Percentiles rank a stretch among this genome's conserved stretches.
Conservation (phyloP, 2,888 invertebrate genomes). For the Apomyelois bistriatella region DNA sequence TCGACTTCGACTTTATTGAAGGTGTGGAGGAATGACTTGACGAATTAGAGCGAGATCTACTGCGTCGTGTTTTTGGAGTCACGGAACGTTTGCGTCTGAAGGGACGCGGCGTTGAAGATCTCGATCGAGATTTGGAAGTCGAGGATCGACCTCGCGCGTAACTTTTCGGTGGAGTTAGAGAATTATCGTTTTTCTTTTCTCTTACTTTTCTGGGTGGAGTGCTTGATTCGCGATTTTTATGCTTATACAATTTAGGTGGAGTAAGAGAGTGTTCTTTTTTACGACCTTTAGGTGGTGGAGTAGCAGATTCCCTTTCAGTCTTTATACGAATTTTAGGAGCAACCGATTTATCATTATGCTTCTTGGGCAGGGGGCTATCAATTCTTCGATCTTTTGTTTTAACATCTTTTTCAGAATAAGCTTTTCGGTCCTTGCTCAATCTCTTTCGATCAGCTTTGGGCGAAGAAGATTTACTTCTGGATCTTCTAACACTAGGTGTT, state of each 20-base stretch:
- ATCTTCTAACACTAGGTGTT: constrained; percentile 33
- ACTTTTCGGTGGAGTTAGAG: constrained; percentile 64
- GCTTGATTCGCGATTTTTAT: constrained; percentile 37
- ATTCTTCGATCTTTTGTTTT: constrained; percentile 36
- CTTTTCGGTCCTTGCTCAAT: constrained; percentile 29
- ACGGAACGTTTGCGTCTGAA: constrained; percentile 36
- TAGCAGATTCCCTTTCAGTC: constrained; percentile 41
- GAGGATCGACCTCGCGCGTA: constrained; percentile 55
- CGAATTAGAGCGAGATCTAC: constrained; percentile 31
- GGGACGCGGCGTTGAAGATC: constrained; percentile 37
- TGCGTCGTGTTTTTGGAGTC: constrained; percentile 33
- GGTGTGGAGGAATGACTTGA: constrained; percentile 44
- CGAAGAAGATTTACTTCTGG: constrained; percentile 38
- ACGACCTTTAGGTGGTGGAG: constrained; percentile 42
- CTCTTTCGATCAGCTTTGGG: constrained; percentile 29
- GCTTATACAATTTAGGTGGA: constrained; percentile 44
- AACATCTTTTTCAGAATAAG: constrained; percentile 40
- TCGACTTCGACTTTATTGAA: constrained; percentile 37
- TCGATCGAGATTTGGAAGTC: constrained; percentile 51
- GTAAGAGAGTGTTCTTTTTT: constrained; percentile 37
- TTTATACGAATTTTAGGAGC: constrained; percentile 36
- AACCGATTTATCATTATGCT: constrained; percentile 33
- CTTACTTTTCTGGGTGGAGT: constrained; percentile 42
- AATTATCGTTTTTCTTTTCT: constrained; percentile 53
- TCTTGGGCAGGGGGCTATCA: constrained; percentile 39